Base-by-base conservation (phyloP, 1,140 invertebrate species). In the Centruroides sculpturatus region DNA sequence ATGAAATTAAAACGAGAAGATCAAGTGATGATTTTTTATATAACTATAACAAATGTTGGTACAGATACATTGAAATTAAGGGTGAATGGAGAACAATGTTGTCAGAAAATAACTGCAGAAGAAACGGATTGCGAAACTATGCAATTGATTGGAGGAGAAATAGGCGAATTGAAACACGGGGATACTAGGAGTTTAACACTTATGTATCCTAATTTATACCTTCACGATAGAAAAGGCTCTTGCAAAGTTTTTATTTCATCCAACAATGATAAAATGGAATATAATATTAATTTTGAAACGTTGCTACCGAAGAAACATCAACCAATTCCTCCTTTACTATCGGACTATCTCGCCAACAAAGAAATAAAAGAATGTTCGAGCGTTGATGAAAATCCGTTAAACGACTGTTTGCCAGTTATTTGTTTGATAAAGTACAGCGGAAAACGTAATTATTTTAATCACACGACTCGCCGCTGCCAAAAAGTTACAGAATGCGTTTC, bases 381-480 rank as follows among this genome's bases (percentile, higher is more conserved):
- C 34, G 60, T 68, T 34, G 79, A 80, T 65, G 68, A 76, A 63
- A 75, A 79, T 64, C 72, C 75, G 6, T 66, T 79, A 13, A 76
- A 79, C 60, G 66, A 73, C n/a, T 81, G 78, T 66, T 64, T 68
- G n/a, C 75, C 76, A 46, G 76, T 79, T 0, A 69, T 78, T 56
- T 81, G 78, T 66, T 74, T 75, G 13, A 69, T 69, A 48, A 75
- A 76, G 69, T 80, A 80, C 62, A 74, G 76, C 59, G 76, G 74
- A 6, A 69, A 64, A 34, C 72, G 72, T 54, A 72, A 74, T 48
- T 76, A 73, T 67, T 78, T 69, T 65, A 73, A 73, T 66, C 59
- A 62, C 35, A 68, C 67, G 47, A 52, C 60, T n/a, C 75, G 73
- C 64, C 69, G 69, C 59, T 81, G 79, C 59, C 56, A 73, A n/a